Base-by-base conservation (phyloP, 2,888 invertebrate genomes). In the Geophilus truncorum region DNA sequence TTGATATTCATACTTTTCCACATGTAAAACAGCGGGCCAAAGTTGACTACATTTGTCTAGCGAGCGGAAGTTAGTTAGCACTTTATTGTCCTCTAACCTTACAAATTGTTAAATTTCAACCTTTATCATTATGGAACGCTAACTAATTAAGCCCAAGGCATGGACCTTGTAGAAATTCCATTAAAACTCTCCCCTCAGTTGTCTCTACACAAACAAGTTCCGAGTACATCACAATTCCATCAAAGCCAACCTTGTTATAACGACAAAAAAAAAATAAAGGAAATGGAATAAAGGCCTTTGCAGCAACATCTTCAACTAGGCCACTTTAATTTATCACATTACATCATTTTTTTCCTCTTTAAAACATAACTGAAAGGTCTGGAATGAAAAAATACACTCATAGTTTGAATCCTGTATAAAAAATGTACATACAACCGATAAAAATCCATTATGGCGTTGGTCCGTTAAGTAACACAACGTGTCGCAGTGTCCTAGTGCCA, bases 161-260 rank as follows among this genome's bases (percentile, higher is more conserved):
- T 28, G 3, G 12, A 9, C 28, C 28, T 70, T 70, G 70, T 70
- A 70, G 70, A 70, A 70, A 70, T 70, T 70, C 70, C 70, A 70
- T 70, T 70, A 70, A 70, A 70, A 70, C 70, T 70, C 70, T 70
- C 70, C 70, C 70, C 51, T 51, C 7, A 51, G 51, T 51, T 51
- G 51, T 18, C 51, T 70, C 25, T 23, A 23, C 23, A 70, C 70
- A 70, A 70, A 70, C 70, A 70, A 70, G 70, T 70, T 70, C 70
- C 70, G 70, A 70, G 70, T 70, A 70, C 70, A 70, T 70, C 70
- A 70, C 70, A 70, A 70, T 70, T 70, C 70, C 70, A 70, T 70
- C 70, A 70, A 70, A 70, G 70, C 25, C 70, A 70, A 10, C 70
- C 70, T 70, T 70, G 28, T 70, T 70, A 70, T 28, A 28, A 25